Evolutionary conservation across 2,113 vertebrate genomes (phyloP).

Genomic region (Pholis gunnellus): DNA sequence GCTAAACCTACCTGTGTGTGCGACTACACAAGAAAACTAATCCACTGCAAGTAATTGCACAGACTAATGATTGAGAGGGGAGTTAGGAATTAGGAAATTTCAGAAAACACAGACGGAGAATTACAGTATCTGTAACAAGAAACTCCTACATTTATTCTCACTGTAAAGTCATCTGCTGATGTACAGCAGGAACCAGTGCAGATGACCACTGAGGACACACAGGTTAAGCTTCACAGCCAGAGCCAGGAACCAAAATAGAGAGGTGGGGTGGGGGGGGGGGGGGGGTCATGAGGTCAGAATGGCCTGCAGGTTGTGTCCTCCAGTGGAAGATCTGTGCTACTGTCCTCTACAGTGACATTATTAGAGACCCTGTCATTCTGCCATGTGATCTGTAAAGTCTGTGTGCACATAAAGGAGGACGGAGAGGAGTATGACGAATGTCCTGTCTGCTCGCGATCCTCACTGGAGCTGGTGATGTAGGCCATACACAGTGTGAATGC

Average conservation of each 20-base stretch:
- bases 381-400: constrained; percentile 49
- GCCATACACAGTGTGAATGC: constrained; percentile 42
- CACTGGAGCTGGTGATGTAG: constrained; percentile 59
- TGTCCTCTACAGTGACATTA: constrained; percentile 54
- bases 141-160: background rate
- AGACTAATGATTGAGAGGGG: constrained; percentile 15
- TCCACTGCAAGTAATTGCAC: constrained; percentile 14
- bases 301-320: constrained; percentile 42
- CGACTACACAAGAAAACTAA: background rate
- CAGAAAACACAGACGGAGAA: constrained; percentile 11
- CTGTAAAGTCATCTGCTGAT: constrained; percentile 11
- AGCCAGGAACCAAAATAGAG: constrained; percentile 24
- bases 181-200: constrained; percentile 14
- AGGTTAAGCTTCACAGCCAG: constrained; percentile 39
- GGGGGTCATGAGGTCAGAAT: constrained; percentile 18
- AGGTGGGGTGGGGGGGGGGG: background rate
- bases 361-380: constrained; percentile 60
- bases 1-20: background rate
- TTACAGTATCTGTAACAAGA: background rate
- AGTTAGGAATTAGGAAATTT: background rate
- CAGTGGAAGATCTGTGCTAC: constrained; percentile 27
- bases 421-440: constrained; percentile 68
- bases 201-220: constrained; percentile 16
- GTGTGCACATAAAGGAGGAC: constrained; percentile 63
- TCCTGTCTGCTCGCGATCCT: constrained; percentile 59